These are phyloP conservation scores for Emydura subglobosa DNA, from an alignment of 2,113 vertebrate genomes.

Conservation along the genomic window DNA sequence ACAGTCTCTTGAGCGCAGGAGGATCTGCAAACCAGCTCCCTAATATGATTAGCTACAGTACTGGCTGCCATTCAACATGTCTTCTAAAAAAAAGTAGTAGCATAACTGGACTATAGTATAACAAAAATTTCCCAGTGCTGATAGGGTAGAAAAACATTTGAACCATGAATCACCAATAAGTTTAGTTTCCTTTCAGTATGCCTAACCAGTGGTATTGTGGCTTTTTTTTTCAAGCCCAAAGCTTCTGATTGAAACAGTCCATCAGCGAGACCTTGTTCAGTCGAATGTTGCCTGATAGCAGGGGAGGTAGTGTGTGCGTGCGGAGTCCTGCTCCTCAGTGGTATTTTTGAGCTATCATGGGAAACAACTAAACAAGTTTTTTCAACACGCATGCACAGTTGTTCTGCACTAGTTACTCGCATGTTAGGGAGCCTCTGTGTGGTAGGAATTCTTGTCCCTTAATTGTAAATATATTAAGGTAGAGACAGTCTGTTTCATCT, in stretches of 20 bases:
- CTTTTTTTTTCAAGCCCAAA: background rate
- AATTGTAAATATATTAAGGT: background rate
- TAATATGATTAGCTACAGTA: background rate
- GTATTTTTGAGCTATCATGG: background rate
- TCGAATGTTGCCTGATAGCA: background rate
- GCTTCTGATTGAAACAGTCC: background rate
- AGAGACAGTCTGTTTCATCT: background rate
- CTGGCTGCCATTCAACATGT: background rate
- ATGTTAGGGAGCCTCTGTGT: background rate
- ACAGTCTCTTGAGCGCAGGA: background rate
- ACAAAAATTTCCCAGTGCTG: background rate
- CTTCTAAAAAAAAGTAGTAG: background rate
- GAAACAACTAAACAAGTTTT: accelerated
- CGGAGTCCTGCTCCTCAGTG: background rate
- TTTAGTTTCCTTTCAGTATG: background rate
- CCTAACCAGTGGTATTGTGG: background rate
- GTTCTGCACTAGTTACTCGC: background rate
- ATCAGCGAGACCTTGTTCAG: background rate
- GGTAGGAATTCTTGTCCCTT: background rate
- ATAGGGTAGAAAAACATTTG: background rate
- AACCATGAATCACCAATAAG: background rate
- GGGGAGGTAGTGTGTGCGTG: background rate
- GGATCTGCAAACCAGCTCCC: background rate
- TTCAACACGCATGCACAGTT: background rate
- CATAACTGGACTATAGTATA: background rate